Base-by-base conservation (phyloP, 2,888 invertebrate genomes). In the Acronicta psi region DNA sequence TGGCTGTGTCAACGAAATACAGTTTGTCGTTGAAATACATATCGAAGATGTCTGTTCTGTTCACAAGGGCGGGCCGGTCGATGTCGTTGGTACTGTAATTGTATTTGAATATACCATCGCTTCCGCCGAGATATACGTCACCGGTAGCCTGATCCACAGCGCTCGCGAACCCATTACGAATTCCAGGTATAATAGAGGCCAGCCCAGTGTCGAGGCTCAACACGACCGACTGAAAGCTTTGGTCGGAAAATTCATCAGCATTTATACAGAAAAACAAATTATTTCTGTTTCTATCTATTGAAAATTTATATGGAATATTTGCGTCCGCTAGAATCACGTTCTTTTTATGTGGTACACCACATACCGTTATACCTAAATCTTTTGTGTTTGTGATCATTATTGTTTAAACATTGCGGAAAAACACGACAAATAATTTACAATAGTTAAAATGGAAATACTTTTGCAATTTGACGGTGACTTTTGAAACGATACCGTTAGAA, bases 151-250 rank as follows among this genome's bases (percentile, higher is more conserved):
- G 83, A 54, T 90, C 84, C n/a, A 89, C 82, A 9, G 90, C 86
- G 66, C 87, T 87, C 10, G 90, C 87, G 38, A 86, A 90, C 8
- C 90, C 90, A 60, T 90, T 89, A 16, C 85, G 82, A 52, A 90
- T 85, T 58, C 84, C 81, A 34, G 86, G 85, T 52, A 90, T 77
- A 42, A 90, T 68, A 23, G 75, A 69, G 14, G 82, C 62, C 18
- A 63, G 51, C 16, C 80, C 82, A 41, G 79, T 81, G 42, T 82
- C 73, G 16, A 90, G 78, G 62, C 87, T 81, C n/a, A 90, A 72
- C 29, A 82, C 64, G 16, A 84, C 89, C 8, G 81, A 85, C 61
- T 87, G 87, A 62, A 90, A 90, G 69, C 89, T 89, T 80, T 90
- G 88, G 49, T 88, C 82, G 0, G 86, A 86, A 74, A 85, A 87